Evolutionary conservation across 2,888 invertebrate genomes (phyloP).

Genomic region (Synergus umbraculus): DNA sequence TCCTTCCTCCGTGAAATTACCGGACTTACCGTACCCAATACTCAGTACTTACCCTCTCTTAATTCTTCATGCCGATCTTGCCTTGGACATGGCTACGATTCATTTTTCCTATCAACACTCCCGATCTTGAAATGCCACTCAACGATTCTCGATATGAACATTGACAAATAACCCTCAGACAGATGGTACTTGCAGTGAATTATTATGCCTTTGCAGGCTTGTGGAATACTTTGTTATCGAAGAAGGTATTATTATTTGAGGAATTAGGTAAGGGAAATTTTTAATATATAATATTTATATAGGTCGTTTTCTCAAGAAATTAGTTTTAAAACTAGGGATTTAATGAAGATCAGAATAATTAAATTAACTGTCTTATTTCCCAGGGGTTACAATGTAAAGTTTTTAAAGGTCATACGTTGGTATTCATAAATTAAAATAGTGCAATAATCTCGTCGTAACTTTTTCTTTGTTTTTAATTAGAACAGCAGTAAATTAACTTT

Average conservation of each 20-base stretch:
- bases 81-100: constrained; percentile 27
- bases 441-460: background rate
- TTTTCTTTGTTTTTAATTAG: background rate
- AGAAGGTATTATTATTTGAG: background rate
- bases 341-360: no score
- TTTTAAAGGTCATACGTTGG: no score
- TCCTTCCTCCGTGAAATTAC: constrained; percentile 25
- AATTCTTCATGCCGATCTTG: constrained; percentile 1
- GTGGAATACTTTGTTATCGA: constrained; percentile 14
- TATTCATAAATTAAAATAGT: no score
- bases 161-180: constrained; percentile 29
- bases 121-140: constrained; percentile 11
- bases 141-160: constrained; percentile 13
- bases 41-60: background rate
- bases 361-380: no score
- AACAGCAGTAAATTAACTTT: background rate
- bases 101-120: background rate
- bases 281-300: no score
- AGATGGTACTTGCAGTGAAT: constrained; percentile 6
- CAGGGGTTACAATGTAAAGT: no score
- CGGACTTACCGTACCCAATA: constrained; percentile 12
- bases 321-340: no score
- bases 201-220: constrained; percentile 13
- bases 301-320: background rate
- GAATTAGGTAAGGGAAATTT: background rate